Conservation (phyloP, 2,797 vertebrate genomes). For the Tachyglossus aculeatus region DNA sequence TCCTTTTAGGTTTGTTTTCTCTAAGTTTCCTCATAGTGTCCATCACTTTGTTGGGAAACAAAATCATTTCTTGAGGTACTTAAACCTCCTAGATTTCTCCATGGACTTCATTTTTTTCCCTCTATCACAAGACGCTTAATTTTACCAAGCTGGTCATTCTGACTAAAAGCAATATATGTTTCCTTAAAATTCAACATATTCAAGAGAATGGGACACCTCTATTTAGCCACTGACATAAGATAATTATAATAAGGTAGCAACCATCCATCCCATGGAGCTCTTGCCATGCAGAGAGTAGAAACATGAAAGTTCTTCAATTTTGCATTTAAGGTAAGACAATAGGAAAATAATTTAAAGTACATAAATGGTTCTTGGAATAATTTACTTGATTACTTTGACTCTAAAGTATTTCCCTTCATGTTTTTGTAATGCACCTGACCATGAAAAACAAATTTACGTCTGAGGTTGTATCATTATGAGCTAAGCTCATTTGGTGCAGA, state of each 20-base stretch:
- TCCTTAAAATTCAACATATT: no score
- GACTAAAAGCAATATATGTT: no score
- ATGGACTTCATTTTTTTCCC: no score
- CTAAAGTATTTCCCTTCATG: slow-evolving; percentile 60
- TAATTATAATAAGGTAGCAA: neutral
- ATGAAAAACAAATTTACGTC: slow-evolving; percentile 69
- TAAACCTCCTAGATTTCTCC: no score
- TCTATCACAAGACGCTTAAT: no score
- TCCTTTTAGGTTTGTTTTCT: no score
- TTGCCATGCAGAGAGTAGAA: neutral
- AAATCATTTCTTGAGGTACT: no score
- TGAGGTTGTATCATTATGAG: slow-evolving; percentile 65
- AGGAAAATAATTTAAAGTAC: slow-evolving; percentile 42
- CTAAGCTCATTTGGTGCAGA: slow-evolving; percentile 67
- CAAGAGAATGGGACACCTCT: neutral
- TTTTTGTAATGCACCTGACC: slow-evolving; percentile 69
- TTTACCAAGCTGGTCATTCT: no score
- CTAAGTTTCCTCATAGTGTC: no score
- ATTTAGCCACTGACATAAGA: neutral
- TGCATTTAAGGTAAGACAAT: neutral
- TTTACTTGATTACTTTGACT: slow-evolving; percentile 66
- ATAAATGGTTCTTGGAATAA: slow-evolving; percentile 54
- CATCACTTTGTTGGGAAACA: no score
- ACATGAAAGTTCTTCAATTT: neutral
- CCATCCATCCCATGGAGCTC: neutral